These are phyloP conservation scores for Drosophila histrio DNA, from an alignment of 2,888 invertebrate species.

Conservation along the genomic window DNA sequence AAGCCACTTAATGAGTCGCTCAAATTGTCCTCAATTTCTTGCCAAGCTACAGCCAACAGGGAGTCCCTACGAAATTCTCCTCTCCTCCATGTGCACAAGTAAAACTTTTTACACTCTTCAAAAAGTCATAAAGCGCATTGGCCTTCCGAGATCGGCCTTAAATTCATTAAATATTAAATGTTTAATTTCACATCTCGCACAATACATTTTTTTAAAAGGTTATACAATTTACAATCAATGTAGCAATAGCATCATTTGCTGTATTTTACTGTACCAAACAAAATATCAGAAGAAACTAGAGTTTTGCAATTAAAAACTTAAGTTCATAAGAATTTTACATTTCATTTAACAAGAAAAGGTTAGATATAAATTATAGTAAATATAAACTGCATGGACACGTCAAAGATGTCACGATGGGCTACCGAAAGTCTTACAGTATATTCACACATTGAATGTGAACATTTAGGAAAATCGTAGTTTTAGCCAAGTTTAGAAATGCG, in stretches of 20 bases:
- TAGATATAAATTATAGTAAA: too few relatives aligned
- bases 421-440: too few relatives aligned
- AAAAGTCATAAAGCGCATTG: neutral
- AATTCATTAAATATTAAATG: neutral
- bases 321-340: too few relatives aligned
- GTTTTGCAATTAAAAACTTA: too few relatives aligned
- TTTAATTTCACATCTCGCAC: neutral
- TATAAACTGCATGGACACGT: too few relatives aligned
- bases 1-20: constrained; percentile 54
- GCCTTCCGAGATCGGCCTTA: neutral
- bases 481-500: neutral
- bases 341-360: too few relatives aligned
- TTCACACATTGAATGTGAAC: too few relatives aligned
- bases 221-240: constrained; percentile 30
- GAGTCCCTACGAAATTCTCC: neutral
- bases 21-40: constrained; percentile 50
- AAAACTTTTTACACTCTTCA: constrained; percentile 24
- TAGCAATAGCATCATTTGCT: constrained; percentile 6
- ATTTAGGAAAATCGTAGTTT: constrained; percentile 20
- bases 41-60: constrained; percentile 25
- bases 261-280: too few relatives aligned
- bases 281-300: too few relatives aligned
- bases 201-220: constrained; percentile 1
- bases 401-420: too few relatives aligned
- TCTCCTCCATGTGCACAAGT: neutral